A percentile compares a stretch with the other conserved stretches of the same genome.
phyloP scores from a whole-genome alignment of 2,797 vertebrate species.

The Muscicapa striata region DNA sequence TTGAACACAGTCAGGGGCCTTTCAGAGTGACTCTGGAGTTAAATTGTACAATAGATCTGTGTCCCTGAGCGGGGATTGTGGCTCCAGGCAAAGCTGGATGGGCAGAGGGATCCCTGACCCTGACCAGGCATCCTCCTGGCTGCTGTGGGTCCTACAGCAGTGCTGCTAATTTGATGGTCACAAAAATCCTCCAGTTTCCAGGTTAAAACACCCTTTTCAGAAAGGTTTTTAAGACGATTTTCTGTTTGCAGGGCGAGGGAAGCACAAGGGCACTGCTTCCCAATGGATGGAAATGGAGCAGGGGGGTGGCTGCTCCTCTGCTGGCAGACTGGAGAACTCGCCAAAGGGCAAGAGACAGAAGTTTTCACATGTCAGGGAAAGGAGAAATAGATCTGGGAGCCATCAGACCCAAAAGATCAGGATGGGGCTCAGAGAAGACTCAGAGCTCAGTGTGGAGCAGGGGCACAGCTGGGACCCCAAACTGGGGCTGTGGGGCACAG shows the following conservation, averaged over 20 bases:
- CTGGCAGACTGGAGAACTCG: rapidly evolving
- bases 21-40: not conserved
- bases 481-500: not conserved
- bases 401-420: rapidly evolving
- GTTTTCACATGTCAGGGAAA: not conserved
- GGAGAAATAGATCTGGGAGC: not conserved
- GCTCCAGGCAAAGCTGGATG: not conserved
- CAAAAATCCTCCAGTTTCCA: not conserved
- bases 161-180: rapidly evolving
- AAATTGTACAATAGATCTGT: not conserved
- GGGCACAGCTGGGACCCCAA: not conserved
- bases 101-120: not conserved
- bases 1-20: slow-evolving; percentile 50
- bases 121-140: not conserved
- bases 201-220: not conserved
- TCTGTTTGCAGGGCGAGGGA: not conserved
- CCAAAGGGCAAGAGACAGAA: not conserved
- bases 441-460: not conserved
- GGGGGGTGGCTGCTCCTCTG: not conserved
- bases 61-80: rapidly evolving
- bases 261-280: not conserved
- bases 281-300: not conserved
- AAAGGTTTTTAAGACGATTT: not conserved
- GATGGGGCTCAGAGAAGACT: rapidly evolving
- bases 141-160: not conserved